Conservation (phyloP, 2,888 invertebrate species). For the Dorcus hopei region DNA sequence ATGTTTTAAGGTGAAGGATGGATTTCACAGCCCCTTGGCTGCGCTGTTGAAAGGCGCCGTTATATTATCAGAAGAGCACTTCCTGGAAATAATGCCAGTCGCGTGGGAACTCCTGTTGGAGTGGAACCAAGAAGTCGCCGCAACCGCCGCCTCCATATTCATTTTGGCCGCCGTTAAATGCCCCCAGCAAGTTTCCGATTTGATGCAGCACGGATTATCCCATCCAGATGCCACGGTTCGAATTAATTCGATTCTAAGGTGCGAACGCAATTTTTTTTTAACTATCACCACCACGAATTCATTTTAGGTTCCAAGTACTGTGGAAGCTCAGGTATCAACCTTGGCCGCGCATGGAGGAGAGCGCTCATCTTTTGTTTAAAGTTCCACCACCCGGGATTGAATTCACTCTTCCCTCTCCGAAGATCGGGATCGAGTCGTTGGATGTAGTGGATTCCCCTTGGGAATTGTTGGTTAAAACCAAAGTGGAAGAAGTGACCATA, state of each 20-base stretch:
- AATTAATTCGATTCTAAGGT: constrained; percentile 77
- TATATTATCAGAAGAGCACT: constrained; percentile 82
- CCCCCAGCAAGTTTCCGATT: constrained; percentile 82
- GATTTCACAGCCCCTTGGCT: constrained; percentile 87
- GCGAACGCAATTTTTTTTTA: constrained; percentile 5
- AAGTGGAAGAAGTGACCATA: constrained; percentile 97
- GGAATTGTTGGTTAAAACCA: constrained; percentile 97
- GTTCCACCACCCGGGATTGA: constrained; percentile 99
- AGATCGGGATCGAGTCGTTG: constrained; percentile 92
- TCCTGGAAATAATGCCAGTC: constrained; percentile 83
- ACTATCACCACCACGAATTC: no score
- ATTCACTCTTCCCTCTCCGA: constrained; percentile 97
- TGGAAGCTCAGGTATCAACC: constrained; percentile 98
- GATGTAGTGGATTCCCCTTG: constrained; percentile 98
- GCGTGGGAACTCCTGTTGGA: constrained; percentile 95
- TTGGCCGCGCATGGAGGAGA: constrained; percentile 99
- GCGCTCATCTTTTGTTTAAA: constrained; percentile 92
- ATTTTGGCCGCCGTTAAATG: constrained; percentile 91
- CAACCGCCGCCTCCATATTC: constrained; percentile 84
- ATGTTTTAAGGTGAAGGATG: constrained; percentile 68
- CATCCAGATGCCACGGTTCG: constrained; percentile 79
- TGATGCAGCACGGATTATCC: constrained; percentile 85
- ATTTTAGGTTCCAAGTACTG: constrained; percentile 77
- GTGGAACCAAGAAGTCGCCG: constrained; percentile 82
- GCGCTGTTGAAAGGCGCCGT: constrained; percentile 86